Percentiles rank a stretch among this genome's conserved stretches.
Conservation (phyloP, 2,113 vertebrate genomes). For the Fulmarus glacialis region DNA sequence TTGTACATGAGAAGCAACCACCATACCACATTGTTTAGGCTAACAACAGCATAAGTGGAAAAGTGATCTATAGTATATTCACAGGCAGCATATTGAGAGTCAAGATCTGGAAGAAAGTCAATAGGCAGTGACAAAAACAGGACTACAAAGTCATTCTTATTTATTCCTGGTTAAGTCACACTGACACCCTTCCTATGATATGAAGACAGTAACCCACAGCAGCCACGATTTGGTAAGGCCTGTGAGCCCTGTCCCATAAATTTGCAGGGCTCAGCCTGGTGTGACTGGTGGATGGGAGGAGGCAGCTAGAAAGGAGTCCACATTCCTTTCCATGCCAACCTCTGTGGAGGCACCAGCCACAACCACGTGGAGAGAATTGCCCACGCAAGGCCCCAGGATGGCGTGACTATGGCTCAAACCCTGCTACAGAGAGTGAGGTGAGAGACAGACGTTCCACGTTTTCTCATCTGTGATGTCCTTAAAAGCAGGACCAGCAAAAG, state of each 20-base stretch:
- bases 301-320: not conserved
- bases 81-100: not conserved
- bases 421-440: not conserved
- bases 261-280: not conserved
- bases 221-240: fast-evolving
- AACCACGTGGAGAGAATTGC: not conserved
- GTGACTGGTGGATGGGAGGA: not conserved
- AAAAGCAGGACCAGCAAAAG: not conserved
- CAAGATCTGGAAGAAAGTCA: not conserved
- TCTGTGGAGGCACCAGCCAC: not conserved
- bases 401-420: fast-evolving
- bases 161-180: not conserved
- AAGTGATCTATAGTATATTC: not conserved
- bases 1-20: not conserved
- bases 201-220: not conserved
- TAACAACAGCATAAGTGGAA: not conserved
- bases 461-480: not conserved
- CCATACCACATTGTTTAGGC: not conserved
- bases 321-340: not conserved
- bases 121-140: not conserved
- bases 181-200: not conserved
- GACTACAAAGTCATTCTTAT: not conserved
- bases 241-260: not conserved
- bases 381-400: fast-evolving
- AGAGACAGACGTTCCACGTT: not conserved